A percentile compares a stretch with the other conserved stretches of the same genome.
Evolutionary conservation across 2,113 vertebrate genomes (phyloP).

Genomic region (Paratilapia polleni): DNA sequence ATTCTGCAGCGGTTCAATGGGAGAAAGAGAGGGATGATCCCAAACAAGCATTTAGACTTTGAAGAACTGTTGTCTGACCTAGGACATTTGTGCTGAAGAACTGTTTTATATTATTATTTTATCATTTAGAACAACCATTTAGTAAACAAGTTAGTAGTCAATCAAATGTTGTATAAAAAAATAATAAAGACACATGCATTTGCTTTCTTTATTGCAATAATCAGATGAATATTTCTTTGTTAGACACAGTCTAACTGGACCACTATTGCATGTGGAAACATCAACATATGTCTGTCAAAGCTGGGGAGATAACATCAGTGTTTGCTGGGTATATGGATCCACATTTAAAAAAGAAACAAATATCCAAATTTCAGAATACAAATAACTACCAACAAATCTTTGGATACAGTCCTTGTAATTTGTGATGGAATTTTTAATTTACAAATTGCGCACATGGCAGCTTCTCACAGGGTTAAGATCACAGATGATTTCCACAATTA

Average conservation of each 20-base stretch:
- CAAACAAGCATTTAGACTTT: neutral
- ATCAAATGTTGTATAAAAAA: neutral
- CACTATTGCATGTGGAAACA: no score
- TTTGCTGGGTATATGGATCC: neutral
- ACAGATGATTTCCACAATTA: no score
- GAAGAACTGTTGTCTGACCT: neutral
- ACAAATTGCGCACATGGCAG: no score
- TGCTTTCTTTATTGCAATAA: neutral
- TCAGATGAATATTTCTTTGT: neutral
- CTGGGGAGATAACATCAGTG: neutral
- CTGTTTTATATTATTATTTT: neutral
- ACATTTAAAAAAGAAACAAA: neutral
- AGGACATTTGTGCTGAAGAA: neutral
- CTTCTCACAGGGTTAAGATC: no score
- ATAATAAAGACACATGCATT: no score
- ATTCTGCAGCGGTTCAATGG: no score
- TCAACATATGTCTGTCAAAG: neutral
- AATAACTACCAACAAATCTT: neutral
- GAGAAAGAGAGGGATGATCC: neutral
- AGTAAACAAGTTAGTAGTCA: neutral
- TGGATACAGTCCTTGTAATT: neutral
- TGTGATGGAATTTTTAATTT: neutral
- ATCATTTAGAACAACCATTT: neutral
- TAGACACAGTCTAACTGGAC: no score
- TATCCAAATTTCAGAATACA: neutral